Evolutionary conservation across 2,888 invertebrate genomes (phyloP), one percentile per base, ranked within the genome.

Genomic region (Lepidocyrtinus sp.): DNA sequence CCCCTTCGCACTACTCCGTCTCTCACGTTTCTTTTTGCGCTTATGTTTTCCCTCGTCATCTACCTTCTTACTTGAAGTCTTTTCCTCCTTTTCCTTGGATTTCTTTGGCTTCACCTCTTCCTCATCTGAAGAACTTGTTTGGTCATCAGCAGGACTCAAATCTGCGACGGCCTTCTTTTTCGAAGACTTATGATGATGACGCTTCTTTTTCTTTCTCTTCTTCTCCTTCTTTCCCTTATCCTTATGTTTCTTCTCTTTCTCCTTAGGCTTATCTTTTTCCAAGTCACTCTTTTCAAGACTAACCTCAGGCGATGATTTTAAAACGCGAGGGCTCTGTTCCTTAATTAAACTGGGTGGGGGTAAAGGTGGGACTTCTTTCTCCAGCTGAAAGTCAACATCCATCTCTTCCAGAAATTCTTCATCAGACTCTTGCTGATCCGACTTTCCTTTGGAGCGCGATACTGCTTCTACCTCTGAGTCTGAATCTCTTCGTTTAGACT

Each of bases 401-500:
- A 80, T 77, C 50, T 85, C 84, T 55, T 82, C 80, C 12, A 71
- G 3, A 45, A 59, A 73, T 25, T 78, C 77, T n/a, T 81, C 82
- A 55, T 80, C 80, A 0, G 81, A 82, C 19, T 79, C 79, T 55
- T 25, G 68, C 36, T 73, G 64, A 12, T 69, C 69, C 9, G 50
- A 27, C 19, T 80, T 80, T 1, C n/a, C n/a, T n/a, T n/a, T n/a
- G n/a, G 0, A 12, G 15, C 24, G n/a, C n/a, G n/a, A n/a, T n/a
- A n/a, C n/a, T n/a, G n/a, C n/a, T n/a, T 19, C 70, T 46, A 36
- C 36, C 1, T 75, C 77, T 15, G 45, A 36, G 0, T 78, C 77
- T 15, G 45, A 36, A 0, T 78, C 74, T 22, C 27, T 90, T 85
- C 90, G 87, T 80, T 89, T 89, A 26, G 75, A 59, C 25, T 76